These are phyloP conservation scores for Callocephalon fimbriatum DNA, from an alignment of 2,113 vertebrate species.

Conservation along the genomic window DNA sequence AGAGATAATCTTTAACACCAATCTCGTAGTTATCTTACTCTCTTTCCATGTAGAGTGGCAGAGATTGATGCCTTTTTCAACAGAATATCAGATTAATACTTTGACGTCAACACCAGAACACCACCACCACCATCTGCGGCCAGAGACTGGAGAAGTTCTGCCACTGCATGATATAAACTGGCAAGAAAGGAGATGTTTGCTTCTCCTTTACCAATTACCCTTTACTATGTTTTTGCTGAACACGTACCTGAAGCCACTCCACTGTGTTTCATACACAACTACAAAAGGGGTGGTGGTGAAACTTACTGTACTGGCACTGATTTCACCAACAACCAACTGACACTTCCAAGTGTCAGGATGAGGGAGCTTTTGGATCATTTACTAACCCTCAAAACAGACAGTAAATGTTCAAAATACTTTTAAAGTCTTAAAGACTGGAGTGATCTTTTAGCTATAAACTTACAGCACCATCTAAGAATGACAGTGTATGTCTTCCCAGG, in stretches of 20 bases:
- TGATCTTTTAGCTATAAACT: not conserved
- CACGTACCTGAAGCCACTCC: accelerated
- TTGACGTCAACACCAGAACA: not conserved
- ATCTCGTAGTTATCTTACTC: not conserved
- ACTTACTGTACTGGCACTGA: not conserved
- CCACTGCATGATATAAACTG: not conserved
- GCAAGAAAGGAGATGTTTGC: not conserved
- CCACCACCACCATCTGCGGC: not conserved
- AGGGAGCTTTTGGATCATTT: not conserved
- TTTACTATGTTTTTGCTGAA: not conserved
- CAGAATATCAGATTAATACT: not conserved
- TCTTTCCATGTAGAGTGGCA: not conserved
- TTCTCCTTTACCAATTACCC: not conserved
- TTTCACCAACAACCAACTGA: not conserved
- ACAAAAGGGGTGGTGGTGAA: not conserved
- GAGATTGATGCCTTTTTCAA: not conserved
- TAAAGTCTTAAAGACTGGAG: not conserved
- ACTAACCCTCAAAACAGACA: not conserved
- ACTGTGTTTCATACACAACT: not conserved
- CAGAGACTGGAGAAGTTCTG: not conserved
- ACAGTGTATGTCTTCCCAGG: not conserved
- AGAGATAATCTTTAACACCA: not conserved
- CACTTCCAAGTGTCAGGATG: not conserved
- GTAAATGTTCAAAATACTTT: not conserved
- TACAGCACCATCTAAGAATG: not conserved